A percentile compares a stretch with the other conserved stretches of the same genome.
These are phyloP conservation scores for Hyposmocoma kahamanoa DNA, from an alignment of 1,140 invertebrate species.

Conservation along the genomic window DNA sequence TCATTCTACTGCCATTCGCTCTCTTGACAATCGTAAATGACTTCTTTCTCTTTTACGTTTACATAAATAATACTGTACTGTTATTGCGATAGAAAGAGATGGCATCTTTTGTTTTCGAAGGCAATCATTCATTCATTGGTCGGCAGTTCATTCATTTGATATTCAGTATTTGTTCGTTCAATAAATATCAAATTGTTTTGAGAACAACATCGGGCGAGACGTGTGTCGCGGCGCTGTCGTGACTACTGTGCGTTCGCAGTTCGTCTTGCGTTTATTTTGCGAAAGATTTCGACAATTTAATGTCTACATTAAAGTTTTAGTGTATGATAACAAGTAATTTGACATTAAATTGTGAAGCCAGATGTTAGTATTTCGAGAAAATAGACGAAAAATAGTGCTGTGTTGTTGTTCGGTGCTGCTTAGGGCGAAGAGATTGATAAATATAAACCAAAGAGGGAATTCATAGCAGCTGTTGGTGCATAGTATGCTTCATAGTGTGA, in stretches of 20 bases:
- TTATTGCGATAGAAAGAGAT: background rate
- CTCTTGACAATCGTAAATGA: too few species aligned
- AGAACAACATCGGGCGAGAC: conserved; percentile 47
- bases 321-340: background rate
- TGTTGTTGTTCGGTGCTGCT: conserved; percentile 53
- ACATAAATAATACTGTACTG: background rate
- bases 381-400: conserved; percentile 39
- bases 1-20: too few species aligned
- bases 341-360: conserved; percentile 7
- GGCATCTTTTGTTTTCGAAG: too few species aligned
- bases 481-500: conserved; percentile 69
- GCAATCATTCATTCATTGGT: background rate
- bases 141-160: conserved; percentile 19
- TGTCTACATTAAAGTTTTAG: background rate
- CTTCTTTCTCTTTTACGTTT: background rate
- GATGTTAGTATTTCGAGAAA: conserved; percentile 24
- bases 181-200: conserved; percentile 33
- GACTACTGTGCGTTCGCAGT: conserved; percentile 65
- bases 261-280: conserved; percentile 9
- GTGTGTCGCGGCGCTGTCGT: conserved; percentile 44
- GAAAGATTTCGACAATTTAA: background rate
- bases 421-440: conserved; percentile 25
- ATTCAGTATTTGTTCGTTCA: conserved; percentile 7
- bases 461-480: conserved; percentile 55
- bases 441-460: conserved; percentile 33